Evolutionary conservation across 2,797 vertebrate genomes (phyloP).

Genomic region (Characodon lateralis): DNA sequence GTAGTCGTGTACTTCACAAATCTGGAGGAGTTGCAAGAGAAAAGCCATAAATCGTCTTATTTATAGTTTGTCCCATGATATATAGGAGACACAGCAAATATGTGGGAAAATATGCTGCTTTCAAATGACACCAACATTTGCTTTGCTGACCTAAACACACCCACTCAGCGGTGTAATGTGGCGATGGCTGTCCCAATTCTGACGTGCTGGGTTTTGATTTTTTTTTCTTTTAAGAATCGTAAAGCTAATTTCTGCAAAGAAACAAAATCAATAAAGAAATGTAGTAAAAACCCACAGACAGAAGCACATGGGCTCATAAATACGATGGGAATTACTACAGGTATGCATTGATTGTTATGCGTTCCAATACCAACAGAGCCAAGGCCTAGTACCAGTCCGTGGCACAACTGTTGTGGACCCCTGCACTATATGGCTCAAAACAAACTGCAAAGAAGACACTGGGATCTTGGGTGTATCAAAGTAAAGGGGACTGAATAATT

Average conservation of each 20-base stretch:
- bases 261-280: neutral
- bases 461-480: too few relatives aligned
- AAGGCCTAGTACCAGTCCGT: too few relatives aligned
- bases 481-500: too few relatives aligned
- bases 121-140: neutral
- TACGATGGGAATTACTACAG: neutral
- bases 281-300: neutral
- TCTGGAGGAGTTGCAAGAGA: neutral
- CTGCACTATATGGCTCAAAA: too few relatives aligned
- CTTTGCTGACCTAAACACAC: neutral
- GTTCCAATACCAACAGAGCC: too few relatives aligned
- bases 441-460: too few relatives aligned
- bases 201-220: neutral
- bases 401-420: too few relatives aligned
- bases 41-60: neutral
- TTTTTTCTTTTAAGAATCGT: neutral
- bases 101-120: neutral
- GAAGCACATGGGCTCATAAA: neutral
- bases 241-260: neutral
- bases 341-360: too few relatives aligned
- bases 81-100: neutral
- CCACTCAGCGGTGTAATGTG: too few relatives aligned
- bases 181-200: too few relatives aligned
- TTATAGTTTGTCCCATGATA: neutral
- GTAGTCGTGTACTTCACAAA: neutral